Base-by-base conservation (phyloP, 2,113 vertebrate genomes). In the Theristicus caerulescens region DNA sequence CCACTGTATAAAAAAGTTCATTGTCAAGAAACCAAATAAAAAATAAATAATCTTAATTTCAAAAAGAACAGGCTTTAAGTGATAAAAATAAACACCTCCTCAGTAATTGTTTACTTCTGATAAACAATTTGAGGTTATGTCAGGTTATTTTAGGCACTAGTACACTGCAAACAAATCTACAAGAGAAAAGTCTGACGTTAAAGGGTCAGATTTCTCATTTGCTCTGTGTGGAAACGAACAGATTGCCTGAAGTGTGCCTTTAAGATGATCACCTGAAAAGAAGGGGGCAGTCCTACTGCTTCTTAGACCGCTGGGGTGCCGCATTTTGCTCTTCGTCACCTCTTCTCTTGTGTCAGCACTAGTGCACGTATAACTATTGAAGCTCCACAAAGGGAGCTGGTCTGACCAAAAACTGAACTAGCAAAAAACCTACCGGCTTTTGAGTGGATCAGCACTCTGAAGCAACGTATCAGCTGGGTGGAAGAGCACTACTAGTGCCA, bases 291-390 rank as follows among this genome's bases (percentile, higher is more conserved):
- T 10, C 16, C 54, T 40, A 9, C 34, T 62, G 51, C 73, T 71
- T 16, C 81, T 57, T 16, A 42, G 26, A 19, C 27, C 2, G 3
- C 5, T 10, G 18, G 8, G 24, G 34, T 44, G 61, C 18, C 0
- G 0, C 17, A 22, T 7, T 81, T 64, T 55, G 42, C 11, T 38
- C 21, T 69, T 27, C 29, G 42, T 49, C 51, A 34, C 13, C 34
- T 65, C 44, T 47, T 36, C 25, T 20, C 32, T 34, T 1, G 0
- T 19, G 13, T 65, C 38, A 71, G 44, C 57, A 38, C 27, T 36
- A 32, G 29, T 7, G 44, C 51, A 34, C 0, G 0, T 6, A 2
- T 15, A 52, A 36, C 16, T 69, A n/a, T 0, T 38, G 47, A 83
- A 62, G 32, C 25, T 36, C 57, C 42, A 62, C 49, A 62, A 32